phyloP scores from a whole-genome alignment of 2,113 vertebrate genomes.

The mouse (Mus musculus) region DNA sequence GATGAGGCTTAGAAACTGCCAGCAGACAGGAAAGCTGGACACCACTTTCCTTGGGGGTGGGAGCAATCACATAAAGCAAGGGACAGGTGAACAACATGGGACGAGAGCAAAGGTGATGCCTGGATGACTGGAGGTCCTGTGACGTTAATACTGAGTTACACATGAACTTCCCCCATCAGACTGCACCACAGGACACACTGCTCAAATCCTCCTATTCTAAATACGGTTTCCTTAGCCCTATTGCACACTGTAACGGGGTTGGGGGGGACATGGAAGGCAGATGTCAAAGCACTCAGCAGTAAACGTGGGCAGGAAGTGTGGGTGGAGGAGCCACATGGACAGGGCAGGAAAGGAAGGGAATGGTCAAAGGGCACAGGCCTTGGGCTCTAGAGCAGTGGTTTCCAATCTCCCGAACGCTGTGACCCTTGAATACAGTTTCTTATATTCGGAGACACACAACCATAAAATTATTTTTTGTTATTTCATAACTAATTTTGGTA shows the following conservation, averaged over 20 bases:
- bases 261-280: not conserved
- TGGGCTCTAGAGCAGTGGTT: not conserved
- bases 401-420: not conserved
- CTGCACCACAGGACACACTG: not conserved
- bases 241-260: not conserved
- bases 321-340: not conserved
- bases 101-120: not conserved
- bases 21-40: too few species aligned
- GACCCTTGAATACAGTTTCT: not conserved
- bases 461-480: not conserved
- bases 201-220: not conserved
- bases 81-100: not conserved
- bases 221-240: not conserved
- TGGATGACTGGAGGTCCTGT: not conserved
- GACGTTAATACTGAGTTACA: not conserved
- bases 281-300: not conserved
- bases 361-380: not conserved
- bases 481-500: not conserved
- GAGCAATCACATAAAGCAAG: not conserved
- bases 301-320: not conserved
- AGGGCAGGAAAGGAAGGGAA: not conserved
- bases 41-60: not conserved
- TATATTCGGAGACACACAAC: not conserved
- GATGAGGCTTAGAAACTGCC: not conserved
- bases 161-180: fast-evolving